Evolutionary conservation across 2,797 vertebrate species (phyloP), one percentile per base, ranked within the genome.

Genomic region (Nothura maculosa): DNA sequence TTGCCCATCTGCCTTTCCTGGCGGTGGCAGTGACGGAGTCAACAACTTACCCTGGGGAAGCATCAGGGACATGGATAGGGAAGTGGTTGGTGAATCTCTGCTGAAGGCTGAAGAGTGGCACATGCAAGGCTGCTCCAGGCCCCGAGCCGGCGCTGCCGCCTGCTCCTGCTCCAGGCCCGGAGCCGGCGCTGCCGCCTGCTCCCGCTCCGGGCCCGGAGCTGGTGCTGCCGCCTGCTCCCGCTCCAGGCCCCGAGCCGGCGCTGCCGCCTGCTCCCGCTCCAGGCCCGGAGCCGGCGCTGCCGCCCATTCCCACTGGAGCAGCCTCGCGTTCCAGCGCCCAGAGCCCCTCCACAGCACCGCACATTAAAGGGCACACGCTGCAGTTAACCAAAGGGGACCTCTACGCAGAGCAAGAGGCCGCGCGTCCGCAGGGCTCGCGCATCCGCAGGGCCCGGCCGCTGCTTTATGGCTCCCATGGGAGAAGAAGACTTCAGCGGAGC

Each of bases 391-490:
- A 25, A 13, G 7, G 5, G 45, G 24, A 10, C 54, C 55, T 50
- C 28, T 10, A 2, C 12, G 5, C 30, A 7, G 27, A 30, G 1
- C 34, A 30, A 30, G 55, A 5, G 63, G 6, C 27, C 0, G 45
- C 27, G 47, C 40, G 42, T 36, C 73, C 30, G 6, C 32, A 24
- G 47, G 45, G 45, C 45, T 19, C 20, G 45, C 10, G 45, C 45
- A n/a, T n/a, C n/a, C 9, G 43, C 19, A 12, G 47, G 47, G 22
- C 47, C 34, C 0, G 11, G 8, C 7, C 2, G 4, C 1, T 2
- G 52, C 70, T 67, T 30, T 30, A 7, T 24, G 24, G 68, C 62
- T 62, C 4, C 0, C 2, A 6, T 1, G 10, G 0, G 0, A 36
- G 32, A 50, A 54, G 43, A 25, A 64, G 45, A 85, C 69, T 84